Base-by-base conservation (phyloP, 35 echinoderm and acorn worm genomes). In the Diadema setosum region DNA sequence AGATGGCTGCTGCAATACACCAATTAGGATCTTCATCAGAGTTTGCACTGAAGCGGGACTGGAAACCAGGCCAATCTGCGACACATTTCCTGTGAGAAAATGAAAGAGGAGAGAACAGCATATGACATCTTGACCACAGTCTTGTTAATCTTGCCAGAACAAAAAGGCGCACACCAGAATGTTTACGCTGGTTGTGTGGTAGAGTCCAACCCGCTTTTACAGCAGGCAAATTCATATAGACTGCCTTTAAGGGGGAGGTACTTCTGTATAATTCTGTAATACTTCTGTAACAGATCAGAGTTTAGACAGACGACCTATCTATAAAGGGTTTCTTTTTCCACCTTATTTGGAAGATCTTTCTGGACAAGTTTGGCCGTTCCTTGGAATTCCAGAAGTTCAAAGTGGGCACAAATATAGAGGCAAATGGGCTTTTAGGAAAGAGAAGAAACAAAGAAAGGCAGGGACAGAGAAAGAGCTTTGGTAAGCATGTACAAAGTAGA, bases 1-100 rank as follows among this genome's bases (percentile, higher is more conserved):
- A 23, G 82, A 33, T 33, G 82, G 70, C 67, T 92, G 90, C 43
- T 85, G 36, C 14, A 92, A 58, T 44, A 92, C 90, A 5, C 65
- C 90, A 25, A 73, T 46, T 5, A 92, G 49, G 65, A 87, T 92
- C 49, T 92, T 92, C 46, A 92, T 41, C 5, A 92, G 35, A 26
- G 86, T 70, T 8, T 20, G 35, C 67, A 92, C 90, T 2, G 90
- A 92, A 41, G 76, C 30, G 17, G 23, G 40, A 55, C 87, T 78
- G 11, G 24, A 15, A 12, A 15, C 21, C 8, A 86, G 73, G 1
- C 90, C 90, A 75, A 92, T 67, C 30, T 45, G 26, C 18, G 42
- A 43, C 20, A 91, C 89, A 37, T 81, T 81, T 11, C 65, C 86
- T 88, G 32, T 17, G 37, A 18, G 65, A 3, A 46, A 41, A 45